A percentile compares a stretch with the other conserved stretches of the same genome.
These are phyloP conservation scores for Lasioglossum villosulum DNA, from an alignment of 2,888 invertebrate species.

Conservation along the genomic window DNA sequence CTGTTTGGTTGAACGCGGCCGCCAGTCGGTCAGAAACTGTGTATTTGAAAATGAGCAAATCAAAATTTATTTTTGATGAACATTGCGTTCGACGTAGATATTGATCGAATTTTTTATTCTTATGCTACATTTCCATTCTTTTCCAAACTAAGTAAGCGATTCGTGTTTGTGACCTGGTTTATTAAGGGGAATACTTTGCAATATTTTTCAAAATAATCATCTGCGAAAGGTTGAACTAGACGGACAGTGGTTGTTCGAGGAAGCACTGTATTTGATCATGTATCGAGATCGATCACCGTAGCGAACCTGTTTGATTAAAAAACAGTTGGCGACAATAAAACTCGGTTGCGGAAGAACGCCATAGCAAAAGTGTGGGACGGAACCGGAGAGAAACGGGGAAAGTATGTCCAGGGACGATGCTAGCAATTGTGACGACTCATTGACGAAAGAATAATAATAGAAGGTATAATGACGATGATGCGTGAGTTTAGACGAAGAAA, in stretches of 20 bases:
- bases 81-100: not conserved
- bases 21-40: not conserved
- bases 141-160: not conserved
- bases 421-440: slow-evolving; percentile 19
- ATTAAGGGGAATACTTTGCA: not conserved
- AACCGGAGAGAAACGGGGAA: slow-evolving; percentile 10
- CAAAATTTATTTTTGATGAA: not conserved
- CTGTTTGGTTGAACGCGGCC: not conserved
- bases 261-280: slow-evolving; percentile 35
- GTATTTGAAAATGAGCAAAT: not conserved
- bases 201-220: not conserved
- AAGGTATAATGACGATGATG: slow-evolving; percentile 14
- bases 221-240: not conserved
- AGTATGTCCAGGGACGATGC: slow-evolving; percentile 3
- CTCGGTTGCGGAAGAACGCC: not conserved
- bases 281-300: slow-evolving; percentile 10
- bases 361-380: not conserved
- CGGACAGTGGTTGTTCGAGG: not conserved
- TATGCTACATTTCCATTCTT: not conserved
- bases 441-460: slow-evolving; percentile 24
- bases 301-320: not conserved
- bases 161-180: not conserved
- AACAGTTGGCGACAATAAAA: not conserved
- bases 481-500: slow-evolving; percentile 27
- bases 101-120: not conserved